A percentile compares a stretch with the other conserved stretches of the same genome.
These are phyloP conservation scores for Diplodus sargus DNA, from an alignment of 2,797 vertebrate genomes.

Conservation along the genomic window DNA sequence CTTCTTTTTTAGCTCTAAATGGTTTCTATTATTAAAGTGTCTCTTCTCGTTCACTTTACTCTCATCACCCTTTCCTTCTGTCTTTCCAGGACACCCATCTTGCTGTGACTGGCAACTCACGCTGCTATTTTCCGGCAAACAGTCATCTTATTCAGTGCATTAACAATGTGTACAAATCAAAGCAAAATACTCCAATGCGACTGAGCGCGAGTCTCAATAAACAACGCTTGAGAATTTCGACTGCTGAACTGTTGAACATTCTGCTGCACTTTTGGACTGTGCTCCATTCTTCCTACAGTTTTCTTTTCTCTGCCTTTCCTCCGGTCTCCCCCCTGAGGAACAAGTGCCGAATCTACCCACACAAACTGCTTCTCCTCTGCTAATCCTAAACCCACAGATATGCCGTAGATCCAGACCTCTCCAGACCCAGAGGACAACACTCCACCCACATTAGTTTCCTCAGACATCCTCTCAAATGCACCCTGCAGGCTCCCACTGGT, in stretches of 20 bases:
- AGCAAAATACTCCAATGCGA: constrained; percentile 31
- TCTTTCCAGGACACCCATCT: constrained; percentile 45
- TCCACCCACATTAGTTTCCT: constrained; percentile 64
- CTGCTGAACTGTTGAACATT: constrained; percentile 40
- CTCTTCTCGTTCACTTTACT: constrained; percentile 48
- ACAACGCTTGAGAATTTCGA: constrained; percentile 37
- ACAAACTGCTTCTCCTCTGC: constrained; percentile 57
- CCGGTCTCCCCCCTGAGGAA: constrained; percentile 44
- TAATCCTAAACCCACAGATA: constrained; percentile 64
- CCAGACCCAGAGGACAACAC: constrained; percentile 66
- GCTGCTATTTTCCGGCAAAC: constrained; percentile 41
- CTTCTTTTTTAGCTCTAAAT: constrained; percentile 58
- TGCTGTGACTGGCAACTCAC: constrained; percentile 37
- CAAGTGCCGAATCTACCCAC: constrained; percentile 54
- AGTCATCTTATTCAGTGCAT: constrained; percentile 36
- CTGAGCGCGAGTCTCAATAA: constrained; percentile 29
- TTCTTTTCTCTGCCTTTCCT: constrained; percentile 49
- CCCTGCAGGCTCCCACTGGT: constrained; percentile 40
- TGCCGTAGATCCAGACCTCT: constrained; percentile 59
- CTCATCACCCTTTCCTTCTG: constrained; percentile 42
- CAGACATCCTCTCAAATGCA: constrained; percentile 60
- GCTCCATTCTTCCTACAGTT: constrained; percentile 38
- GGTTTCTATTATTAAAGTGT: constrained; percentile 78
- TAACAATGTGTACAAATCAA: constrained; percentile 57
- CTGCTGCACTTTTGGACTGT: constrained; percentile 38